Conservation (phyloP, 2,888 invertebrate genomes). For the Schizotus pectinicornis region DNA sequence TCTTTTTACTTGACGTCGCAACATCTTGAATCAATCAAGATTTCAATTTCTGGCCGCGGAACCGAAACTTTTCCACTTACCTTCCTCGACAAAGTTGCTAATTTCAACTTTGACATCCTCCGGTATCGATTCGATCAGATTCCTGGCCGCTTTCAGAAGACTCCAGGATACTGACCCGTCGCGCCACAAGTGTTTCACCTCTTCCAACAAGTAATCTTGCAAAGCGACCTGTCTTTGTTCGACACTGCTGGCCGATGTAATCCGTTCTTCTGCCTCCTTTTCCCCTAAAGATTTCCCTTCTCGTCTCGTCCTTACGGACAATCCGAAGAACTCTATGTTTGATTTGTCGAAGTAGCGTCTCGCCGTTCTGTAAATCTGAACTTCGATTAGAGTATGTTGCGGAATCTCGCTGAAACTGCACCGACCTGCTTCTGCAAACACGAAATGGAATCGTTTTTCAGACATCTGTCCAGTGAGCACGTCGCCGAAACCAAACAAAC, state of each 20-base stretch:
- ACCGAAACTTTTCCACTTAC: constrained; percentile 42
- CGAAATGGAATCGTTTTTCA: constrained; percentile 68
- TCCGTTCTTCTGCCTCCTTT: constrained; percentile 53
- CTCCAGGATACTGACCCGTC: constrained; percentile 64
- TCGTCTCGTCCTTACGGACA: not conserved
- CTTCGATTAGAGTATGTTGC: not conserved
- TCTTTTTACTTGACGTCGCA: no score
- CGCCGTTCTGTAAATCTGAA: constrained; percentile 63
- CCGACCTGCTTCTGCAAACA: constrained; percentile 66
- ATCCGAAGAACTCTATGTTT: constrained; percentile 62
- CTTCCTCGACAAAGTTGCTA: constrained; percentile 63
- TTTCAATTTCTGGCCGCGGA: no score
- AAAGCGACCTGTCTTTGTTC: constrained; percentile 64
- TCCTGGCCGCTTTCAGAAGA: constrained; percentile 58
- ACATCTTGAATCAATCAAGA: no score
- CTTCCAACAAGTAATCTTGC: constrained; percentile 64
- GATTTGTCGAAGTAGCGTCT: constrained; percentile 66
- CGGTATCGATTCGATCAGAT: constrained; percentile 53
- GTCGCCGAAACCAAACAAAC: not conserved
- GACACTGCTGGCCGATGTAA: constrained; percentile 61
- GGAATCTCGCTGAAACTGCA: not conserved
- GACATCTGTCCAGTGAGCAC: constrained; percentile 61
- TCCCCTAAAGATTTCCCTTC: constrained; percentile 12
- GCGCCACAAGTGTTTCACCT: constrained; percentile 63
- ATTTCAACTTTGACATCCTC: constrained; percentile 63